phyloP scores from a whole-genome alignment of 2,113 vertebrate species.

The Engraulis encrasicolus region DNA sequence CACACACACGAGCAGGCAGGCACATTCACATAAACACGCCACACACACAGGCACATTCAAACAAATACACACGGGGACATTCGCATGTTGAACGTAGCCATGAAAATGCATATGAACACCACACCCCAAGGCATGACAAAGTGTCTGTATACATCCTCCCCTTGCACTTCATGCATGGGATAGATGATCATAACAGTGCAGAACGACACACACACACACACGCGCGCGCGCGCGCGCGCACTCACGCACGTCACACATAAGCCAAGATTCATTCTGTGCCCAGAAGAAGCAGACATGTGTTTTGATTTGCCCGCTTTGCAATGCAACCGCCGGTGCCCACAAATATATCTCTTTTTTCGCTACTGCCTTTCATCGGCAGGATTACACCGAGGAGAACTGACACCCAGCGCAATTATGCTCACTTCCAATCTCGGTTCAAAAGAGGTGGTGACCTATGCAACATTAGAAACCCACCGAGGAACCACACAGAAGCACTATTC shows the following conservation, averaged over 20 bases:
- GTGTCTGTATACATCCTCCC: neutral
- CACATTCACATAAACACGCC: neutral
- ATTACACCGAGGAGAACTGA: conserved; percentile 36
- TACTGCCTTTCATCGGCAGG: conserved; percentile 40
- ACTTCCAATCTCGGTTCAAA: conserved; percentile 41
- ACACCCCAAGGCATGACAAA: neutral
- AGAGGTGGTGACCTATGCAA: conserved; percentile 2
- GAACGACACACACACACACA: neutral
- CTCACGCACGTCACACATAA: neutral
- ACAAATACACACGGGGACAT: neutral
- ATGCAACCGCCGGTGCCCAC: neutral
- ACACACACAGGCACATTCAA: neutral
- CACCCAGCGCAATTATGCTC: conserved; percentile 45
- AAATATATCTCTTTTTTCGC: conserved; percentile 29
- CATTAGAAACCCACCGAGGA: neutral
- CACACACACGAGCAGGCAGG: neutral
- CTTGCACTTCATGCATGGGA: neutral
- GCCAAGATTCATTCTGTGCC: neutral
- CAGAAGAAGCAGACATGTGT: conserved; percentile 5
- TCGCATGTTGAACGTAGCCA: neutral
- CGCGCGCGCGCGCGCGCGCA: too few relatives aligned
- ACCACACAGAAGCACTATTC: conserved; percentile 14
- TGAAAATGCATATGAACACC: neutral
- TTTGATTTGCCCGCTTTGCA: neutral
- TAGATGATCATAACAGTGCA: neutral